Evolutionary conservation across 2,888 invertebrate genomes (phyloP), one percentile per base, ranked within the genome.

Genomic region (Meloe dianella): DNA sequence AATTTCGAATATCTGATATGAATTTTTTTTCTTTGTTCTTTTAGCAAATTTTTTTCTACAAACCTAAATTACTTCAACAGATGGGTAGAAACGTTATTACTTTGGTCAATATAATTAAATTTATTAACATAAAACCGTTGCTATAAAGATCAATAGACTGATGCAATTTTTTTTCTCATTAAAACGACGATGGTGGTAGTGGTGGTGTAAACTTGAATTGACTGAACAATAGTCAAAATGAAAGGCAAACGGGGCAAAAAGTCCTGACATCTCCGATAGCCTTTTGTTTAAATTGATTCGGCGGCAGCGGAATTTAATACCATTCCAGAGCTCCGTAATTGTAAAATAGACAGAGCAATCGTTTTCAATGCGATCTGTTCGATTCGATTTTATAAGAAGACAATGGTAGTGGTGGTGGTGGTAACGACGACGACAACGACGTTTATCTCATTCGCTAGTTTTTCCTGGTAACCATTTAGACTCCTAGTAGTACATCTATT

Each of bases 271-370:
- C 73, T 74, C 75, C 76, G 76, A 80, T 78, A 74, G 78, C 77
- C 79, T 79, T 80, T 81, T 80, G 81, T 80, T 79, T 80, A 79
- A 81, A 80, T 81, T 80, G 80, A 80, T 81, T 79, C 78, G 77
- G 74, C 74, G 75, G 78, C 79, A 79, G 70, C 73, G 81, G 81
- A 81, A 81, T 81, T 81, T 81, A 81, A 81, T 81, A 81, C 79
- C 80, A 72, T 75, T 81, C 80, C 77, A 75, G 74, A 73, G 74
- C 74, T 71, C 75, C 66, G 79, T 81, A 80, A 81, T 81, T 81
- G 80, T 79, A 78, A 79, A 79, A 78, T 77, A 77, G 77, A 75
- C 69, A 69, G 66, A 65, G 67, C 70, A 70, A 73, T 70, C 71
- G 69, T 64, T 69, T 65, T 66, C 71, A 64, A 12, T 14, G 61